Evolutionary conservation across 1,140 invertebrate species (phyloP).

Genomic region (Lepidotrigona ventralis): DNA sequence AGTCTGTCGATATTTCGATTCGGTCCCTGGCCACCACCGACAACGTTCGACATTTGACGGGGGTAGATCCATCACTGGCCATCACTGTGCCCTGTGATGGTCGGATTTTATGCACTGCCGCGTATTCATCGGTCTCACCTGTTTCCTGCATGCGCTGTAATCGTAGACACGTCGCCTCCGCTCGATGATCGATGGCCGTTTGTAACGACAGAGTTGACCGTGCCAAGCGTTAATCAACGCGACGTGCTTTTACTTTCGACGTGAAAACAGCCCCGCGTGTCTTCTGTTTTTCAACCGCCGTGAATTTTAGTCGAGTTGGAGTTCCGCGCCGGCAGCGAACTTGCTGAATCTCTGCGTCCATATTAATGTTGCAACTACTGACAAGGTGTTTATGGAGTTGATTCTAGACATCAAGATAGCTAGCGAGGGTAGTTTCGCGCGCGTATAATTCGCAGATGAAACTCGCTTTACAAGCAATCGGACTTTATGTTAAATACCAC

Average conservation of each 20-base stretch:
- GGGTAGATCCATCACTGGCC: conserved; percentile 12
- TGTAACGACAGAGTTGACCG: neutral
- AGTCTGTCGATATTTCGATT: conserved; percentile 41
- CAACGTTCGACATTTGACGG: conserved; percentile 29
- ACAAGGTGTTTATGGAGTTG: too few species aligned
- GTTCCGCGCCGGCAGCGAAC: neutral
- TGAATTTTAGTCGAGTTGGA: neutral
- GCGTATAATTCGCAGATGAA: too few species aligned
- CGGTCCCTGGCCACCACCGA: conserved; percentile 19
- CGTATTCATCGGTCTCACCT: conserved; percentile 47
- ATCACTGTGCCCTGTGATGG: conserved; percentile 41
- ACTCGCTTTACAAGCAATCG: too few species aligned
- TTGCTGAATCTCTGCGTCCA: neutral
- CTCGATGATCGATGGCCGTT: conserved; percentile 44
- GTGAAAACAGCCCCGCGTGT: neutral
- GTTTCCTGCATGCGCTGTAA: conserved; percentile 42
- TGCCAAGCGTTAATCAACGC: neutral
- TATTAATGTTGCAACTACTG: neutral
- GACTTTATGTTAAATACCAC: too few species aligned
- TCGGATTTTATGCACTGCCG: conserved; percentile 61
- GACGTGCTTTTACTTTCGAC: neutral
- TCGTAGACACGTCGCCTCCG: neutral
- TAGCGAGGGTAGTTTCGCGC: too few species aligned
- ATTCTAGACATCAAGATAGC: too few species aligned
- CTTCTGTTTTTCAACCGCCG: too few species aligned